phyloP scores from a whole-genome alignment of 2,888 invertebrate genomes.

The Thumatha senex region DNA sequence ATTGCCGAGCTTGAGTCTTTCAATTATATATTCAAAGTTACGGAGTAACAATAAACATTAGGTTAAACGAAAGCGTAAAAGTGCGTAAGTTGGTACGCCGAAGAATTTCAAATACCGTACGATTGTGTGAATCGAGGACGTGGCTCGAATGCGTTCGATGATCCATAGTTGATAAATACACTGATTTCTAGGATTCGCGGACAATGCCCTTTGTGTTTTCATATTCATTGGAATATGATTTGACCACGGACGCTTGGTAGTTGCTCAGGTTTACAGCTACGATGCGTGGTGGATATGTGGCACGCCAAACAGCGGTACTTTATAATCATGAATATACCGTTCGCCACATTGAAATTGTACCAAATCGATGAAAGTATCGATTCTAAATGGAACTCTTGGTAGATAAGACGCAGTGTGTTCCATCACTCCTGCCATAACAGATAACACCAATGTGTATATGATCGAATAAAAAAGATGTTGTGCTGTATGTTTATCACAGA shows the following conservation, averaged over 20 bases:
- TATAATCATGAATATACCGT: slow-evolving; percentile 59
- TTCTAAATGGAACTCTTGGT: slow-evolving; percentile 7
- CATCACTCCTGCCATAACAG: not conserved
- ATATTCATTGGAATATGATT: slow-evolving; percentile 27
- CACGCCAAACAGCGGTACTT: slow-evolving; percentile 70
- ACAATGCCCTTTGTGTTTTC: slow-evolving; percentile 61
- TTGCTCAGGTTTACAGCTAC: slow-evolving; percentile 30
- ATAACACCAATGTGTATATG: not conserved
- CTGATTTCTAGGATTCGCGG: slow-evolving; percentile 61
- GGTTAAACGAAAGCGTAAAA: slow-evolving; percentile 49
- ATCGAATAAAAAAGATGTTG: not conserved
- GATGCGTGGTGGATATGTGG: slow-evolving; percentile 42
- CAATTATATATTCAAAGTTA: slow-evolving; percentile 14
- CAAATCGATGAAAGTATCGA: slow-evolving; percentile 63
- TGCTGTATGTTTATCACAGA: not conserved
- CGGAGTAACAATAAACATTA: slow-evolving; percentile 19
- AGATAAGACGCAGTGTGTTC: slow-evolving; percentile 15
- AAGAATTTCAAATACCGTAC: slow-evolving; percentile 70
- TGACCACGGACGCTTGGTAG: slow-evolving; percentile 1
- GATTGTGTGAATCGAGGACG: slow-evolving; percentile 79
- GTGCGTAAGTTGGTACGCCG: slow-evolving; percentile 55
- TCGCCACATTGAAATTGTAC: slow-evolving; percentile 56
- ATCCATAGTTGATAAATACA: slow-evolving; percentile 68
- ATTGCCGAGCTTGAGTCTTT: slow-evolving; percentile 28
- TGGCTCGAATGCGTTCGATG: slow-evolving; percentile 70